Evolutionary conservation across 2,797 vertebrate genomes (phyloP).

Genomic region (Leptatherina wallacei): DNA sequence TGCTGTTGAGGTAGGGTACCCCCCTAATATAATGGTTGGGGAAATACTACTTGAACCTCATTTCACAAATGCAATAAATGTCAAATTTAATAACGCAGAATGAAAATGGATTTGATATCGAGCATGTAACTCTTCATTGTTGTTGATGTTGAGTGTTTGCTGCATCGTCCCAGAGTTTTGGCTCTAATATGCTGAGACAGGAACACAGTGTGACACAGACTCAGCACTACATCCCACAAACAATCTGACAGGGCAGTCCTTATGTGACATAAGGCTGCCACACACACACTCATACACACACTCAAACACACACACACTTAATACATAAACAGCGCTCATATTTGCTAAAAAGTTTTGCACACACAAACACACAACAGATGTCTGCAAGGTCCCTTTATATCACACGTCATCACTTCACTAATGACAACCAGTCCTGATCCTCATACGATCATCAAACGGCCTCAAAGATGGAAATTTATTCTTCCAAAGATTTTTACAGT

Average conservation of each 20-base stretch:
- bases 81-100: neutral
- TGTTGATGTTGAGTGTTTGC: slow-evolving; percentile 32
- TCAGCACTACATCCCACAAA: slow-evolving; percentile 34
- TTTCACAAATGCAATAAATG: neutral
- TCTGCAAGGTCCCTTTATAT: neutral
- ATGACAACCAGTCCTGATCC: neutral
- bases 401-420: neutral
- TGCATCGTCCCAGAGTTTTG: slow-evolving; percentile 48
- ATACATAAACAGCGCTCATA: neutral
- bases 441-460: neutral
- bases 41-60: neutral
- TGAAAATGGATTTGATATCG: neutral
- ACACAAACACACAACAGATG: neutral
- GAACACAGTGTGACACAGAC: slow-evolving; percentile 57
- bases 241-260: slow-evolving; percentile 51
- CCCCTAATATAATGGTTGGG: no score
- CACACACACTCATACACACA: neutral
- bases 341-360: neutral
- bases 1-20: no score
- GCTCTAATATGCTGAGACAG: slow-evolving; percentile 55
- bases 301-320: slow-evolving; percentile 3
- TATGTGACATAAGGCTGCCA: slow-evolving; percentile 16
- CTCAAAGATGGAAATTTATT: neutral
- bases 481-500: neutral
- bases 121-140: slow-evolving; percentile 5